Evolutionary conservation across 2,113 vertebrate genomes (phyloP).

Genomic region (Gasterosteus nipponicus): DNA sequence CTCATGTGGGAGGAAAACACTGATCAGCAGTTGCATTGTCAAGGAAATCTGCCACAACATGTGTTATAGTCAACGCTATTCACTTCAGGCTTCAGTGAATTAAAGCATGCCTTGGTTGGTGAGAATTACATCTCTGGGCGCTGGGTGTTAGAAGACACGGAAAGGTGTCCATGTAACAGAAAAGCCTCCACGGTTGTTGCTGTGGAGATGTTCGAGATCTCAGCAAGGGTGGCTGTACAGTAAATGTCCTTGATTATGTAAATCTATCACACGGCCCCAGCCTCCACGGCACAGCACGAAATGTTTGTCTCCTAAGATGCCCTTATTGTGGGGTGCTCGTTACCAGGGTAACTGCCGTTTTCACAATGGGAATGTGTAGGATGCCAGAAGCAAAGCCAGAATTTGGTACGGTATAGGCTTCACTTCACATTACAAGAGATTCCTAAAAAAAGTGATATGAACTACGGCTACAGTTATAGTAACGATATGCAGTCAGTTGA

Average conservation of each 20-base stretch:
- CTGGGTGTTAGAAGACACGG: background rate
- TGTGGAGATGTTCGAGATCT: slow-evolving; percentile 60
- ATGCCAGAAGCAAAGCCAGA: slow-evolving; percentile 72
- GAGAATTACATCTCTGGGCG: slow-evolving; percentile 11
- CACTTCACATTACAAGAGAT: slow-evolving; percentile 58
- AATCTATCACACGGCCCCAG: slow-evolving; percentile 65
- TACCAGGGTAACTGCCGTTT: slow-evolving; percentile 83
- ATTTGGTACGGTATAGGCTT: slow-evolving; percentile 61
- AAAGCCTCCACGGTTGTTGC: slow-evolving; percentile 45
- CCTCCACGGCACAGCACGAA: slow-evolving; percentile 60
- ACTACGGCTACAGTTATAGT: slow-evolving; percentile 48
- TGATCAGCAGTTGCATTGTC: slow-evolving; percentile 20
- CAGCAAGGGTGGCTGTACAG: slow-evolving; percentile 63
- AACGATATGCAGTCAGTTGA: slow-evolving; percentile 36
- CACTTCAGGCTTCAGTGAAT: slow-evolving; percentile 11
- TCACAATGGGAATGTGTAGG: slow-evolving; percentile 81
- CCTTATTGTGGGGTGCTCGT: slow-evolving; percentile 80
- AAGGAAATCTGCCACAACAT: slow-evolving; percentile 27
- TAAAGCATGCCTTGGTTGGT: slow-evolving; percentile 2
- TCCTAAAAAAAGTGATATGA: slow-evolving; percentile 48
- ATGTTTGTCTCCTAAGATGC: slow-evolving; percentile 76
- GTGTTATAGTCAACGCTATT: slow-evolving; percentile 1
- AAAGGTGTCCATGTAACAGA: slow-evolving; percentile 25
- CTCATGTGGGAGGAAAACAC: slow-evolving; percentile 14
- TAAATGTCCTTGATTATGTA: slow-evolving; percentile 77